A percentile compares a stretch with the other conserved stretches of the same genome.
Evolutionary conservation across 2,888 invertebrate genomes (phyloP).

Genomic region (Ptychoptera contaminata): DNA sequence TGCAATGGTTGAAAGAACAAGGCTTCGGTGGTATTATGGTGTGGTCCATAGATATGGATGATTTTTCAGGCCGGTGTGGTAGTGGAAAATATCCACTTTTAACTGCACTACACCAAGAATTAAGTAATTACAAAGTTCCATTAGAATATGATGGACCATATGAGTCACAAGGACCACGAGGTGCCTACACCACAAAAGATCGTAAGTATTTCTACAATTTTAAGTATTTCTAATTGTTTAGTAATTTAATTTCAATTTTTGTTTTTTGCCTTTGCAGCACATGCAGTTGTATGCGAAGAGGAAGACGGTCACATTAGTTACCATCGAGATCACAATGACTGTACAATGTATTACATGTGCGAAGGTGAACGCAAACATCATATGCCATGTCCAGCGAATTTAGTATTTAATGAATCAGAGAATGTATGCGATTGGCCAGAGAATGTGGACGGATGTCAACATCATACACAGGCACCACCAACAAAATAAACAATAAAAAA

Average conservation of each 20-base stretch:
- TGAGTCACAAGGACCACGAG: slow-evolving; percentile 49
- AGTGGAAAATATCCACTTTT: slow-evolving; percentile 81
- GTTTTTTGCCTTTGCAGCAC: slow-evolving; percentile 41
- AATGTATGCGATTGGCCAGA: slow-evolving; percentile 95
- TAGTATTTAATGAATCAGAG: slow-evolving; percentile 84
- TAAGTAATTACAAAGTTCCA: slow-evolving; percentile 65
- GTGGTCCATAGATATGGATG: slow-evolving; percentile 93
- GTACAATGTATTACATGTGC: slow-evolving; percentile 92
- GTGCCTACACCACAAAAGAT: slow-evolving; percentile 75
- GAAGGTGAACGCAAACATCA: slow-evolving; percentile 90
- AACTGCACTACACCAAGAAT: slow-evolving; percentile 70
- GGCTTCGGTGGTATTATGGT: slow-evolving; percentile 94
- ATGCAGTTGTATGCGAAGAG: slow-evolving; percentile 78
- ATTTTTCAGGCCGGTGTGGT: slow-evolving; percentile 81
- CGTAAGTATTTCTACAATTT: slow-evolving; percentile 44
- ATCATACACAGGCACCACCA: slow-evolving; percentile 51
- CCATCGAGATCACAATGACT: slow-evolving; percentile 78
- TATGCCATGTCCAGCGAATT: slow-evolving; percentile 86
- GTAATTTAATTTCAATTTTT: neutral
- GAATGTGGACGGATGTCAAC: slow-evolving; percentile 75
- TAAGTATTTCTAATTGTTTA: neutral
- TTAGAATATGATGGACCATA: slow-evolving; percentile 78
- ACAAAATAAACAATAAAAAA: slow-evolving; percentile 12
- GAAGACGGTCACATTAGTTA: slow-evolving; percentile 93
- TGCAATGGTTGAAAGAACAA: slow-evolving; percentile 86